A percentile compares a stretch with the other conserved stretches of the same genome.
phyloP scores from a whole-genome alignment of 2,113 vertebrate genomes.

The Urocynchramus pylzowi region DNA sequence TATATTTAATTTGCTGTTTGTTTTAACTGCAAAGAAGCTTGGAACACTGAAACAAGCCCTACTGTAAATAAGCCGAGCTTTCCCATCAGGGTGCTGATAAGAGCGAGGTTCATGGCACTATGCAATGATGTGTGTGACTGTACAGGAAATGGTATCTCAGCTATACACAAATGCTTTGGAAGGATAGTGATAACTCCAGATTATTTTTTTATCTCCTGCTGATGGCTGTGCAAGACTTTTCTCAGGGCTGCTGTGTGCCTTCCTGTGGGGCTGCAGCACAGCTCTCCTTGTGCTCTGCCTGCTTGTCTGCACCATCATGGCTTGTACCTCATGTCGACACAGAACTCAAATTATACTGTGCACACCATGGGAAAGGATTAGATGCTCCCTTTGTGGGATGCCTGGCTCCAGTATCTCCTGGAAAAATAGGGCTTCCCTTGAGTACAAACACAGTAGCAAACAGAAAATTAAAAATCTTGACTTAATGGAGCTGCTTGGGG shows the following conservation, averaged over 20 bases:
- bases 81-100: slow-evolving; percentile 29
- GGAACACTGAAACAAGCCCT: neutral
- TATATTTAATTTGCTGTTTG: slow-evolving; percentile 42
- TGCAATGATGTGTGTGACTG: slow-evolving; percentile 6
- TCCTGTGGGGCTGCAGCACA: neutral
- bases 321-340: neutral
- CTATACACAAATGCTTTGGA: neutral
- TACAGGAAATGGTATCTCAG: slow-evolving; percentile 22
- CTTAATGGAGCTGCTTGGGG: neutral
- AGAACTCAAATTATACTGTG: neutral
- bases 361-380: neutral
- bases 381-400: neutral
- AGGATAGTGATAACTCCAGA: neutral
- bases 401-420: neutral
- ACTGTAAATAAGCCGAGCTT: neutral
- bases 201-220: neutral
- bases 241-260: neutral
- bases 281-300: neutral
- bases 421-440: neutral
- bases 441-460: neutral
- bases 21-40: slow-evolving; percentile 32
- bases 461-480: neutral
- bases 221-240: neutral
- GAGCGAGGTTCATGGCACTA: slow-evolving; percentile 4
- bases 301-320: accelerated